Conservation (phyloP, 1,140 invertebrate species). For the Platyura marginata region DNA sequence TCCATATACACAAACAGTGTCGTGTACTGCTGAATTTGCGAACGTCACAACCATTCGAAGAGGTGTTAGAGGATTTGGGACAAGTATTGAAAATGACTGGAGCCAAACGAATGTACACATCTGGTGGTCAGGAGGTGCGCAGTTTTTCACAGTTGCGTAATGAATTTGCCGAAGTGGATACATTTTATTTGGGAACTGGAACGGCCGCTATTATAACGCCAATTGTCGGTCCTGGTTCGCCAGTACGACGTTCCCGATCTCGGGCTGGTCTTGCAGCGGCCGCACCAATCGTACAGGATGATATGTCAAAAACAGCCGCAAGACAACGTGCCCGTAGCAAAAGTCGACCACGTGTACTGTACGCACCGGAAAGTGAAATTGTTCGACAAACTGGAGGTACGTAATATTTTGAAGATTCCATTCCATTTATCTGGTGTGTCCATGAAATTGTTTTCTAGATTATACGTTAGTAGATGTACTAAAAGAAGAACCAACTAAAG, state of each 20-base stretch:
- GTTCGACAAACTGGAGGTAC: slow-evolving; percentile 31
- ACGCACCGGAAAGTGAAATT: slow-evolving; percentile 60
- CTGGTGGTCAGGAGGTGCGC: slow-evolving; percentile 75
- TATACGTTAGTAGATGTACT: slow-evolving; percentile 66
- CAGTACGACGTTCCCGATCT: slow-evolving; percentile 47
- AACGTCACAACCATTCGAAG: slow-evolving; percentile 84
- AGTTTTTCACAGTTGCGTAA: slow-evolving; percentile 83
- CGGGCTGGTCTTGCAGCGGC: slow-evolving; percentile 25
- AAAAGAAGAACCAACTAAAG: slow-evolving; percentile 61
- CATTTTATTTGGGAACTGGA: slow-evolving; percentile 64
- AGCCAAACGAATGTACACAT: slow-evolving; percentile 76
- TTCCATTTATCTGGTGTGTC: background rate
- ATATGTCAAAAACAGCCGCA: slow-evolving; percentile 21
- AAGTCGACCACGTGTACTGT: slow-evolving; percentile 56
- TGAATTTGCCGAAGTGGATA: slow-evolving; percentile 78
- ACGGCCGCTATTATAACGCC: slow-evolving; percentile 18
- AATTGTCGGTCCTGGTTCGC: slow-evolving; percentile 32
- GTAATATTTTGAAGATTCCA: background rate
- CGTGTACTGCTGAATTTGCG: slow-evolving; percentile 78
- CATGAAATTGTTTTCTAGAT: slow-evolving; percentile 31
- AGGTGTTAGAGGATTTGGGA: slow-evolving; percentile 81
- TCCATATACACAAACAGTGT: slow-evolving; percentile 34
- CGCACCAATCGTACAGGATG: slow-evolving; percentile 30
- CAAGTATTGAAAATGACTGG: slow-evolving; percentile 82
- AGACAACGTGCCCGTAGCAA: slow-evolving; percentile 54